Evolutionary conservation across 1,140 invertebrate species (phyloP), one percentile per base, ranked within the genome.

Genomic region (Diachasma alloeum): DNA sequence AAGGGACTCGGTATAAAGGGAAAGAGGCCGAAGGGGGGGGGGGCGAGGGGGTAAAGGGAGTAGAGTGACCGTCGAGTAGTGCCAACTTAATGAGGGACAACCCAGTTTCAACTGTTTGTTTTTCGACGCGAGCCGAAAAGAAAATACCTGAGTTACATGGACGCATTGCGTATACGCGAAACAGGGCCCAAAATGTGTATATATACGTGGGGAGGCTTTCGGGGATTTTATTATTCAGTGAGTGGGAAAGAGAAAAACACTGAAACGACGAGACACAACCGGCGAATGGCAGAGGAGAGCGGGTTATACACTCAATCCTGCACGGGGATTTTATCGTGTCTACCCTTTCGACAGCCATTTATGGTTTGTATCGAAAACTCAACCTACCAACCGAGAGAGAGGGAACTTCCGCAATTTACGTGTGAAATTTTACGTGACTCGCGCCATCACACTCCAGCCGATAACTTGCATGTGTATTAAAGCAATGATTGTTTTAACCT

Each of bases 11-110:
- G 71, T 24, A 68, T 31, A 42, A 24, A 75, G 75, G 78, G 70
- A 76, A 78, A 76, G 17, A 39, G 42, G n/a, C n/a, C n/a, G n/a
- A n/a, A n/a, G n/a, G n/a, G n/a, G n/a, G n/a, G n/a, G n/a, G n/a
- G n/a, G n/a, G n/a, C n/a, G n/a, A n/a, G n/a, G n/a, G 26, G 44
- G 74, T 44, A n/a, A 80, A 82, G 80, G 78, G 79, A 78, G 78
- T 6, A 53, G 81, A 83, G 76, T 77, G 78, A 73, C 71, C 46
- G 39, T 46, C 17, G 39, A 79, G 78, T 83, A 79, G 83, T 84
- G 82, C 81, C 81, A 84, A 84, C 81, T 83, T 84, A 84, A 84
- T 83, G 83, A 84, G 82, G 81, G 83, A 81, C 81, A 81, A 84
- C 78, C 79, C 82, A 83, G 77, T 78, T 83, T 79, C 69, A 79